Evolutionary conservation across 2,113 vertebrate genomes (phyloP), one percentile per base, ranked within the genome.

Genomic region (Poeciliopsis retropinna): DNA sequence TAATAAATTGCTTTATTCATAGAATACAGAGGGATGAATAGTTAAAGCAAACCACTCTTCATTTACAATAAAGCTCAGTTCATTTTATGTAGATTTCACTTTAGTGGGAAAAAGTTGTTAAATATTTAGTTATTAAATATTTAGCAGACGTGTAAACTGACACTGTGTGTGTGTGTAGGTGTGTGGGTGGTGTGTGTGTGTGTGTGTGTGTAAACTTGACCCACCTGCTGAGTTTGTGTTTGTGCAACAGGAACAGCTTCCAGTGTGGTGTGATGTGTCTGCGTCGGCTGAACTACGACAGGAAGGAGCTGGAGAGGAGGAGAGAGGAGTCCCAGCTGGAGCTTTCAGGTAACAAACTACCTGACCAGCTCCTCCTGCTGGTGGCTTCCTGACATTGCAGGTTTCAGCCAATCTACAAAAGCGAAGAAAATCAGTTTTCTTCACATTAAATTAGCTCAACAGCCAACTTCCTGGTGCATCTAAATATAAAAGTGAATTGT

Each of bases 201-300:
- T 34, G 3, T 15, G 15, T 44, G 41, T 44, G 41, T 44, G 15
- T 47, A 19, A 47, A 47, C 17, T 5, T 57, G 5, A 37, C 22
- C 64, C 31, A 29, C 0, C 30, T 25, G 11, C 19, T 25, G 25
- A 41, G 19, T 32, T 0, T 66, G 37, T 85, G 13, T 88, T 3
- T 28, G 31, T 34, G 0, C 19, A 30, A 92, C 67, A 99, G 98
- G 87, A 99, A 98, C 93, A 99, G 98, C 84, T 97, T 99, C 84
- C 98, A 99, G 92, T 99, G 97, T 71, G 98, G 97, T n/a, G 97
- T 99, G 64, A 99, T 99, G 98, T 96, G 95, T 93, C 93, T 99
- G 74, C 93, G 97, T 80, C 94, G 97, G 78, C 88, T 99, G 39
- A 99, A 99, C 89, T 99, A 99, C 3, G 98, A 99, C 89, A 84